Conservation (phyloP, 1,140 invertebrate genomes). For the Brachionus plicatilis region DNA sequence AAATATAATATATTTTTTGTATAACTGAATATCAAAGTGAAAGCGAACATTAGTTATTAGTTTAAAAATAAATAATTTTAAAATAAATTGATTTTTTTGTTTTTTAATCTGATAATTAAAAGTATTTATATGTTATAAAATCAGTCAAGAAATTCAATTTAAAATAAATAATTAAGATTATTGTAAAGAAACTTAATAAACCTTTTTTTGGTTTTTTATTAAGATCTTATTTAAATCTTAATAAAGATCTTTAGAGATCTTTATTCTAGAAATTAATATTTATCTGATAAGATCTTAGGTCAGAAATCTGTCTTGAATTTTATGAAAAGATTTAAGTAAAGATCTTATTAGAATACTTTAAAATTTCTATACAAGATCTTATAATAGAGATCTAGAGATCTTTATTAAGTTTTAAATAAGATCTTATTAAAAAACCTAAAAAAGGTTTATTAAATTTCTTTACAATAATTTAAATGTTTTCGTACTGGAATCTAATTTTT, state of each 20-base stretch:
- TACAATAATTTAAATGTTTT: not conserved
- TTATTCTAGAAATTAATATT: too few species aligned
- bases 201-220: not conserved
- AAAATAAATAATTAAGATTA: not conserved
- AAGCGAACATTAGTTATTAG: too few species aligned
- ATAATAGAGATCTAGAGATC: not conserved
- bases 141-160: too few species aligned
- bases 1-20: too few species aligned
- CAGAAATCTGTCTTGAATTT: not conserved
- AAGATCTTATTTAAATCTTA: not conserved
- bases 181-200: not conserved
- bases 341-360: not conserved
- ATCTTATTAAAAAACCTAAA: not conserved
- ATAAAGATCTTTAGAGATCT: not conserved
- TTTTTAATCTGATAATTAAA: too few species aligned
- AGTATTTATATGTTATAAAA: too few species aligned
- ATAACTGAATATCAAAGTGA: too few species aligned
- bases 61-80: too few species aligned
- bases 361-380: not conserved
- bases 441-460: not conserved
- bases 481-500: not conserved
- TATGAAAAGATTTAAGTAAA: not conserved
- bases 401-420: too few species aligned
- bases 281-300: too few species aligned
- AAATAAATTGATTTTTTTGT: too few species aligned